Conservation (phyloP, 2,888 invertebrate genomes). For the Rhagonycha fulva region DNA sequence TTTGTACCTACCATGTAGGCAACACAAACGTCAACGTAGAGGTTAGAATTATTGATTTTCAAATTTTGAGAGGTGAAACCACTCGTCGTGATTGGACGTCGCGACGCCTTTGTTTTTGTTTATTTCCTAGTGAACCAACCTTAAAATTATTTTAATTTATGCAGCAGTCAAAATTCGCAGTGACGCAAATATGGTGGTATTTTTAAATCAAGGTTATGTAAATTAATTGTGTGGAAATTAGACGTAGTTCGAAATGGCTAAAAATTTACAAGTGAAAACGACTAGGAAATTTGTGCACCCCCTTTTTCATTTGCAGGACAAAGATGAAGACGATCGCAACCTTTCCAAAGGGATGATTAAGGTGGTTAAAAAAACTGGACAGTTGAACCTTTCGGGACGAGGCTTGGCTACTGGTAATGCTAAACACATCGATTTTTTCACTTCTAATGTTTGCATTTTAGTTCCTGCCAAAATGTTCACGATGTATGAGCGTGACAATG, state of each 20-base stretch:
- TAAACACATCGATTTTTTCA: neutral
- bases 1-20: slow-evolving; percentile 5
- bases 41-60: neutral
- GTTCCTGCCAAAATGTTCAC: slow-evolving; percentile 77
- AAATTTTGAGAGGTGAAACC: neutral
- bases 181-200: neutral
- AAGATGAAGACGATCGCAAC: slow-evolving; percentile 70
- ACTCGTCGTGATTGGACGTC: neutral
- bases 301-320: slow-evolving; percentile 74
- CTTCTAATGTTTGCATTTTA: slow-evolving; percentile 45
- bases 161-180: neutral
- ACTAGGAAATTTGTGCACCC: slow-evolving; percentile 55
- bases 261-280: slow-evolving; percentile 48
- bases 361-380: slow-evolving; percentile 79
- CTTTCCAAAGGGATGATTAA: slow-evolving; percentile 74
- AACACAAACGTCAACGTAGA: slow-evolving; percentile 6
- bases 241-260: slow-evolving; percentile 41
- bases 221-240: neutral
- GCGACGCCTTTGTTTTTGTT: neutral
- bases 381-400: slow-evolving; percentile 76
- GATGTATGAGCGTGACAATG: slow-evolving; percentile 70
- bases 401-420: slow-evolving; percentile 72
- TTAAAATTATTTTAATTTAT: neutral
- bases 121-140: neutral
- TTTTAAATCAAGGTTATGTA: slow-evolving; percentile 20